Conservation (phyloP, 2,113 vertebrate genomes). For the Misgurnus anguillicaudatus region DNA sequence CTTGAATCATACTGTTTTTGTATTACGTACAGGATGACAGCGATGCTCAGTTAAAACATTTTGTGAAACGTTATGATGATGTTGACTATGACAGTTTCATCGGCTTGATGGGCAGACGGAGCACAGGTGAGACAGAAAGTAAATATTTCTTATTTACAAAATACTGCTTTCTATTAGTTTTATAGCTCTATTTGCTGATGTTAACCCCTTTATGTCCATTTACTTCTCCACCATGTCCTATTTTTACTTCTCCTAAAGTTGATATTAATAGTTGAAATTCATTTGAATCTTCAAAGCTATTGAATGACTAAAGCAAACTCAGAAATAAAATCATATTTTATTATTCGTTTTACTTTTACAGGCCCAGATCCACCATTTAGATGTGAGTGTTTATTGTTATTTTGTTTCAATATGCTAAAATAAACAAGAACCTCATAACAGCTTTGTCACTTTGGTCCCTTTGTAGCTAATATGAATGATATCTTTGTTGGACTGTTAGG, state of each 20-base stretch:
- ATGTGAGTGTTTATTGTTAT: constrained; percentile 34
- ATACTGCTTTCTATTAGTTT: no score
- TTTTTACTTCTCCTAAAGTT: no score
- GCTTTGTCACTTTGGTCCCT: constrained; percentile 7
- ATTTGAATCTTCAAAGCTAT: no score
- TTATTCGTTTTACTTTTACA: constrained; percentile 16
- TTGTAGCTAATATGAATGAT: constrained; percentile 77
- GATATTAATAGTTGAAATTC: no score
- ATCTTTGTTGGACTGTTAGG: constrained; percentile 82
- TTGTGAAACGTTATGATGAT: constrained; percentile 65
- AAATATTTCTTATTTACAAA: no score
- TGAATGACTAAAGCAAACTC: no score
- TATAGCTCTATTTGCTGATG: no score
- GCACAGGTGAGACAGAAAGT: constrained; percentile 63
- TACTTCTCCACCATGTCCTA: no score
- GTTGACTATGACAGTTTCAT: constrained; percentile 76
- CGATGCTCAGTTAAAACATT: not conserved
- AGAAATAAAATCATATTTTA: not conserved
- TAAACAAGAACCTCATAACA: not conserved
- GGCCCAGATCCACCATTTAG: constrained; percentile 37
- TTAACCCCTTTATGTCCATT: no score
- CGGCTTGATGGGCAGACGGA: constrained; percentile 75
- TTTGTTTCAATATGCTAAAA: not conserved
- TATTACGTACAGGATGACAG: constrained; percentile 20
- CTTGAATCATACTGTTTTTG: not conserved